Conservation (phyloP, 2,113 vertebrate species). For the Gavia stellata region DNA sequence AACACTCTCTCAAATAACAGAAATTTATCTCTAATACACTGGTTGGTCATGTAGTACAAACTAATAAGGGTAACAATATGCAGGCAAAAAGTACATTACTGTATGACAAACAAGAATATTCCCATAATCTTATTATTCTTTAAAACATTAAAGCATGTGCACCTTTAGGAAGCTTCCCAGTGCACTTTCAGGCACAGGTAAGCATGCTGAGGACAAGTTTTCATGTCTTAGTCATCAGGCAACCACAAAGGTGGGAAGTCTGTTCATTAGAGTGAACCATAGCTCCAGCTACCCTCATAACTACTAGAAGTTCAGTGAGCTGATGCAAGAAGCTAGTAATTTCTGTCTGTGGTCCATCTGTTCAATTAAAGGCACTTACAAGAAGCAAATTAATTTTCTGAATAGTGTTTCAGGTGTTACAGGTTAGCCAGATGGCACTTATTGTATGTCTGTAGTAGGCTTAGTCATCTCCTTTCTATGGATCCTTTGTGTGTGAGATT, state of each 20-base stretch:
- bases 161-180: background rate
- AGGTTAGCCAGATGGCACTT: background rate
- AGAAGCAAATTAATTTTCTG: background rate
- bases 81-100: background rate
- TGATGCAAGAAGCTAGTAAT: background rate
- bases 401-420: background rate
- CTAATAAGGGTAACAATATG: background rate
- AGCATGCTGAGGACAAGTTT: background rate
- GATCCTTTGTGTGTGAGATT: background rate
- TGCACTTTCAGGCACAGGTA: background rate
- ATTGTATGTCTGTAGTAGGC: background rate
- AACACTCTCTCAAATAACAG: background rate
- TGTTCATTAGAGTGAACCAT: background rate
- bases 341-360: background rate
- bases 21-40: background rate
- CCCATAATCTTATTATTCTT: background rate
- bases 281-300: background rate
- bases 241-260: background rate
- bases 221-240: background rate
- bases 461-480: background rate
- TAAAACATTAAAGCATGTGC: background rate
- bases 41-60: background rate
- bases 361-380: too few relatives aligned
- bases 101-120: background rate
- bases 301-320: background rate